These are phyloP conservation scores for Pardalotus punctatus DNA, from an alignment of 2,113 vertebrate genomes.

Conservation along the genomic window DNA sequence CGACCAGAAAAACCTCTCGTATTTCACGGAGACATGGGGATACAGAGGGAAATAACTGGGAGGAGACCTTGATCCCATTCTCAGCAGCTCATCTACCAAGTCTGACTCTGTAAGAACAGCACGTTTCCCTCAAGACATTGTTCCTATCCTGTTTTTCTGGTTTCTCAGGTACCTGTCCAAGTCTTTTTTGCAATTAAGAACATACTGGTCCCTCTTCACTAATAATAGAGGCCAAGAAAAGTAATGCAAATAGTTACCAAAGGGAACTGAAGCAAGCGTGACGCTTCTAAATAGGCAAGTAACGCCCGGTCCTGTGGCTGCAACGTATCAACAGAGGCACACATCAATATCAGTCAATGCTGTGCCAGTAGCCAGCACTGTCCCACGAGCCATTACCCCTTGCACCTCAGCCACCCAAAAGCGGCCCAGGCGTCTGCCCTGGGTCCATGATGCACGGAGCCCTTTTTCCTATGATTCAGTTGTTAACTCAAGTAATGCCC, in stretches of 20 bases:
- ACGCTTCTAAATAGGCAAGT: neutral
- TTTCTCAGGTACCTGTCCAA: conserved; percentile 26
- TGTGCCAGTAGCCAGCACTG: neutral
- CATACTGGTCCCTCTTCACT: neutral
- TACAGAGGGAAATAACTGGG: neutral
- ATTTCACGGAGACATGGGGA: rapidly evolving
- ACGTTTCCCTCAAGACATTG: neutral
- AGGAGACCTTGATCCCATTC: neutral
- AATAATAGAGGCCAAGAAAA: conserved; percentile 28
- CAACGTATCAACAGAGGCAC: neutral
- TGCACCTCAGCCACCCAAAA: neutral
- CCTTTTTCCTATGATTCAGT: neutral
- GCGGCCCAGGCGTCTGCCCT: rapidly evolving
- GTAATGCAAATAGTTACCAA: conserved; percentile 37
- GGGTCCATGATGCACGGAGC: neutral
- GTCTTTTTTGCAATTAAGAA: neutral
- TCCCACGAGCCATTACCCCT: neutral
- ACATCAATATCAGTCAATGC: neutral
- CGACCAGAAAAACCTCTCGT: neutral
- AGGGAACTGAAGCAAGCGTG: neutral
- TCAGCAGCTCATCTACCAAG: neutral
- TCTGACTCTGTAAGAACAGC: neutral
- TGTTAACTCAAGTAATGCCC: neutral
- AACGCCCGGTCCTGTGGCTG: neutral
- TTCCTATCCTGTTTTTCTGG: conserved; percentile 41